Evolutionary conservation across 2,888 invertebrate genomes (phyloP).

Genomic region (Mythimna lalbum): DNA sequence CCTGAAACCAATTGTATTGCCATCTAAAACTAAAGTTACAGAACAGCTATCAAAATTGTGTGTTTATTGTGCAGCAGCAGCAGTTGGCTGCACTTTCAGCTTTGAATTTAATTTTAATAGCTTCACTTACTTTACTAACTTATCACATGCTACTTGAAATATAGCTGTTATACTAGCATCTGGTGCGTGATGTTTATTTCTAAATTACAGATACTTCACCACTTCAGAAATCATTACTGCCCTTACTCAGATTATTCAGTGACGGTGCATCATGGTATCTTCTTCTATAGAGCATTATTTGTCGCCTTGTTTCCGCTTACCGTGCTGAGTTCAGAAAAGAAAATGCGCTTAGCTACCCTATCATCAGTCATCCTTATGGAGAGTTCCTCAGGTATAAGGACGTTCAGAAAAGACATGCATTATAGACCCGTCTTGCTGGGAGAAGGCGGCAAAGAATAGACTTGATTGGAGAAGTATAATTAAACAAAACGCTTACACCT

Average conservation of each 20-base stretch:
- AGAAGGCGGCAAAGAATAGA: too few species aligned
- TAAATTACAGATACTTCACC: neutral
- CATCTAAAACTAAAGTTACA: constrained; percentile 25
- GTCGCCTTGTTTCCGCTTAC: too few species aligned
- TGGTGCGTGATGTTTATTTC: neutral
- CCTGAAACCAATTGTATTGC: constrained; percentile 1
- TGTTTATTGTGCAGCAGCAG: constrained; percentile 40
- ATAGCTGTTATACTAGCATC: neutral
- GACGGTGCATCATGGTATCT: too few species aligned
- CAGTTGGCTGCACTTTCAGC: constrained; percentile 8
- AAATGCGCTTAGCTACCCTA: too few species aligned
- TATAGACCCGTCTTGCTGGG: too few species aligned
- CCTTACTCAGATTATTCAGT: neutral
- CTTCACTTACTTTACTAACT: neutral
- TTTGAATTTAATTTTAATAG: constrained; percentile 19
- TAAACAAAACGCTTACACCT: too few species aligned
- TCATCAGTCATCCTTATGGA: too few species aligned
- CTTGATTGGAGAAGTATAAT: too few species aligned
- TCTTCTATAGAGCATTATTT: too few species aligned
- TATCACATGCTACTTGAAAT: neutral
- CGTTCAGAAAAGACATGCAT: too few species aligned
- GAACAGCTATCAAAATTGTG: constrained; percentile 13
- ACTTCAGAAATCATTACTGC: neutral
- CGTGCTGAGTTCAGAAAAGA: too few species aligned
- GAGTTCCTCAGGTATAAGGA: too few species aligned